Percentiles rank a stretch among this genome's conserved stretches.
phyloP scores from a whole-genome alignment of 1,140 invertebrate species.

The Oedothorax gibbosus region DNA sequence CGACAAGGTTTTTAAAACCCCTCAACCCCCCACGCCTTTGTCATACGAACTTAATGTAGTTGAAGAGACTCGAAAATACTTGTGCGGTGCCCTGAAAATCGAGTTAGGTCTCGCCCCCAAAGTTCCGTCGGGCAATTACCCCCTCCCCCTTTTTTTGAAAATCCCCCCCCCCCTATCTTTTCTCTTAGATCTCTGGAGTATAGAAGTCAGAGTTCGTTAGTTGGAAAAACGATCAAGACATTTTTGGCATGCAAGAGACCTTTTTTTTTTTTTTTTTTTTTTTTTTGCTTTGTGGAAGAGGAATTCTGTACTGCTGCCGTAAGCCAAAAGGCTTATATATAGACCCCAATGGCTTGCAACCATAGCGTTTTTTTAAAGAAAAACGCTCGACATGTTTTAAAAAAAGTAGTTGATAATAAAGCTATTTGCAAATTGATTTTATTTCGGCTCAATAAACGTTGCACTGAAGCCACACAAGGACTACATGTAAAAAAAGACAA shows the following conservation, averaged over 20 bases:
- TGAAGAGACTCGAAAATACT: slow-evolving; percentile 56
- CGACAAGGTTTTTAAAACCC: slow-evolving; percentile 59
- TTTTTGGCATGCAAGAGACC: slow-evolving; percentile 53
- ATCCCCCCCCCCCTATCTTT: not conserved
- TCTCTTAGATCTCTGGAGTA: slow-evolving; percentile 25
- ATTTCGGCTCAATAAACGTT: no score
- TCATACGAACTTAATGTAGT: slow-evolving; percentile 58
- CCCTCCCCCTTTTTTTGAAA: slow-evolving; percentile 4
- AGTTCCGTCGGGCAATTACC: slow-evolving; percentile 26
- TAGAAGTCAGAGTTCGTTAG: slow-evolving; percentile 59
- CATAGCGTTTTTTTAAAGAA: no score
- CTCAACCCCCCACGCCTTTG: slow-evolving; percentile 41
- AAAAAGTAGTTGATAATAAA: no score
- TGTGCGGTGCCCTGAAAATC: slow-evolving; percentile 58
- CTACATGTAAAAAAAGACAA: no score
- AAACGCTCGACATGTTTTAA: no score
- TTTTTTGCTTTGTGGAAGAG: no score
- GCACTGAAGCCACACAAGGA: no score
- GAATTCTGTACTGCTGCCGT: no score
- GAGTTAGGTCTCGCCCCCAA: slow-evolving; percentile 38
- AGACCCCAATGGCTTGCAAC: no score
- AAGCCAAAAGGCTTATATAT: no score
- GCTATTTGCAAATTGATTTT: no score
- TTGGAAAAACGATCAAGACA: slow-evolving; percentile 55
- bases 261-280: no score